phyloP scores from a whole-genome alignment of 2,113 vertebrate species.

The Mola mola region DNA sequence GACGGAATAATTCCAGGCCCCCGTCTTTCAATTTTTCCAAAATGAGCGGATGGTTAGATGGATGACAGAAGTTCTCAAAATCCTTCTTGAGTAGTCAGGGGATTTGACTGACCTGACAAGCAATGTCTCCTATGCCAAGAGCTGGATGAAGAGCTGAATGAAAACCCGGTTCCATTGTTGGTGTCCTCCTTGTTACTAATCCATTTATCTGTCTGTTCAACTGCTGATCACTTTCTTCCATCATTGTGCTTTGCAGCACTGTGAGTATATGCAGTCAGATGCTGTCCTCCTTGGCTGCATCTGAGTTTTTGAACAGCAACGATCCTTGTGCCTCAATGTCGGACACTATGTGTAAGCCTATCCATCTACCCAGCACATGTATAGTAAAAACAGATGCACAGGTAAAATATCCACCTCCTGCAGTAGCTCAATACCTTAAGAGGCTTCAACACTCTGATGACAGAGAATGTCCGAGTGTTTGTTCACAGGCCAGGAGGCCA shows the following conservation, averaged over 20 bases:
- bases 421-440: conserved; percentile 30
- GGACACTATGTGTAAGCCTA: too few relatives aligned
- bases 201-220: conserved; percentile 9
- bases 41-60: not conserved
- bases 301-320: not conserved
- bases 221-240: not conserved
- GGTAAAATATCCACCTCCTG: conserved; percentile 54
- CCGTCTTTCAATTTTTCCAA: conserved; percentile 39
- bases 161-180: conserved; percentile 30
- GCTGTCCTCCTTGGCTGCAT: conserved; percentile 4
- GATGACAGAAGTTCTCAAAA: conserved; percentile 29
- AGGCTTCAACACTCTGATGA: conserved; percentile 25
- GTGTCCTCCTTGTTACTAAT: conserved; percentile 16
- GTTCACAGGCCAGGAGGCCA: conserved; percentile 21
- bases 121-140: not conserved
- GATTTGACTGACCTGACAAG: conserved; percentile 11
- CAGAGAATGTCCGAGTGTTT: too few relatives aligned
- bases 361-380: conserved; percentile 23
- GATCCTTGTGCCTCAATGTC: conserved; percentile 1
- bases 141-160: conserved; percentile 21
- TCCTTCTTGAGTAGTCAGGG: conserved; percentile 9
- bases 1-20: not conserved
- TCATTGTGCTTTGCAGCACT: conserved; percentile 3
- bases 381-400: conserved; percentile 16
- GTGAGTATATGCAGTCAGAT: conserved; percentile 8